Base-by-base conservation (phyloP, 2,113 vertebrate species). In the Artemisiospiza belli region DNA sequence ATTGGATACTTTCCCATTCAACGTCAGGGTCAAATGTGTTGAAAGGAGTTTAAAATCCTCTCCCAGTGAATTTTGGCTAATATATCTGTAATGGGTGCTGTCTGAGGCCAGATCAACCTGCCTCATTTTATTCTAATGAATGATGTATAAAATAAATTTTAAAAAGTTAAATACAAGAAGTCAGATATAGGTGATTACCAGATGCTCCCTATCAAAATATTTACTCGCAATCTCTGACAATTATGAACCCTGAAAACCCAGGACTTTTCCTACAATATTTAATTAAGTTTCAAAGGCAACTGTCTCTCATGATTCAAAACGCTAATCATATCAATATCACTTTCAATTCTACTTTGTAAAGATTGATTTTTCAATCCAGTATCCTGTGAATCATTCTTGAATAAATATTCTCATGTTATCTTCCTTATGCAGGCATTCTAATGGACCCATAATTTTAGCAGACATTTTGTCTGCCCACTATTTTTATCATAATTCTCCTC, bases 381-480 rank as follows among this genome's bases (percentile, higher is more conserved):
- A 44, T 52, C n/a, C 31, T 87, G 14, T 86, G 64, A 87, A 69
- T 72, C 31, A 30, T 64, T 73, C 87, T 84, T 31, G 15, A 91
- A 9, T 39, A 77, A 94, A 90, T 93, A 69, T 51, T 83, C 17
- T 41, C 47, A 41, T 72, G 55, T 21, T 67, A 37, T 94, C 63
- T 95, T 92, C 20, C 49, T 89, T 76, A 61, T 63, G 44, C 35
- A 94, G 68, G 20, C 35, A 81, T 96, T 89, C 39, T 94, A 90
- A 92, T 75, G 3, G 9, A 87, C 35, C 33, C 70, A 68, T 95
- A 86, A 93, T 61, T 96, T 95, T 69, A 82, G 31, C 20, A 92
- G 83, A 83, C 15, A 73, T 87, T 95, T 95, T 68, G 59, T 69
- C 37, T 92, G 22, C 62, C 70, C 91, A 66, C 64, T 92, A 83